Evolutionary conservation across 2,113 vertebrate species (phyloP).

Genomic region (Alectura lathami): DNA sequence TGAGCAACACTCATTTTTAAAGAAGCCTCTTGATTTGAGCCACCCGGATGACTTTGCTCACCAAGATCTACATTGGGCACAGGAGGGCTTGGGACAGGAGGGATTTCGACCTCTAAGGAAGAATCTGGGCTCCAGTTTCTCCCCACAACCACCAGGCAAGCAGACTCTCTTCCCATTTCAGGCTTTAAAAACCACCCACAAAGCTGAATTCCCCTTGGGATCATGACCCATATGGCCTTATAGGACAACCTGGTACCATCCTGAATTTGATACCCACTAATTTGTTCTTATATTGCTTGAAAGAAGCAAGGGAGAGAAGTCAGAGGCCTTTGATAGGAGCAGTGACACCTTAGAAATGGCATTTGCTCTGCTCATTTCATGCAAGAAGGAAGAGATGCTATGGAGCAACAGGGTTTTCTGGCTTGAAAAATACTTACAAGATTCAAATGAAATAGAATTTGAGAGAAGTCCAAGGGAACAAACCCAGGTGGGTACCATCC

Average conservation of each 20-base stretch:
- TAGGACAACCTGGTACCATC: neutral
- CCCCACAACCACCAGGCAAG: neutral
- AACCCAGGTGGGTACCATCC: neutral
- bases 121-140: neutral
- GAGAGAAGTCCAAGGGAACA: neutral
- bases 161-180: neutral
- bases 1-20: neutral
- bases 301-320: neutral
- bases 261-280: neutral
- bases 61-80: neutral
- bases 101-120: neutral
- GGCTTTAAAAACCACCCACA: neutral
- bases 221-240: neutral
- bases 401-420: neutral
- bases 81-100: neutral
- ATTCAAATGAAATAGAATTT: neutral
- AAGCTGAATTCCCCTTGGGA: neutral
- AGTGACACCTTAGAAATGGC: neutral
- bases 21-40: neutral
- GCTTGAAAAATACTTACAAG: neutral
- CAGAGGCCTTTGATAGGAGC: neutral
- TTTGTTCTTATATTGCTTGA: rapidly evolving
- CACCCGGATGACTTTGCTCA: neutral
- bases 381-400: neutral
- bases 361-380: neutral